These are phyloP conservation scores for Dasyornis broadbenti DNA, from an alignment of 2,113 vertebrate species.

Conservation along the genomic window DNA sequence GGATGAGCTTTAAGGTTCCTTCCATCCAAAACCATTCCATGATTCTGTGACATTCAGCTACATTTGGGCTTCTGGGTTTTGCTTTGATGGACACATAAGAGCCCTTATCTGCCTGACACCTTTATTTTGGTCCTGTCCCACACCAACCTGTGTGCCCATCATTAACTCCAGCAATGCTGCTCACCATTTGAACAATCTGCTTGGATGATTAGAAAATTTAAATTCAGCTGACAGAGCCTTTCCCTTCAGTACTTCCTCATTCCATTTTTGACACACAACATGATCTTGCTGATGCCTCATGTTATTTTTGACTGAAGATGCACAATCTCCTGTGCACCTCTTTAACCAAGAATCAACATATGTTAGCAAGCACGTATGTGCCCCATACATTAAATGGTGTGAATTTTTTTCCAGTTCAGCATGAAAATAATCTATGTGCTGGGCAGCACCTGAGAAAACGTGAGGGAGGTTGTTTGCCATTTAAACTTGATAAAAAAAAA, in stretches of 20 bases:
- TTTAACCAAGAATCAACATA: background rate
- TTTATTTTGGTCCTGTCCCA: background rate
- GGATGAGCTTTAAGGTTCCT: rapidly evolving
- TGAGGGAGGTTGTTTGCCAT: background rate
- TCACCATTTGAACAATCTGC: background rate
- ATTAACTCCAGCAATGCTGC: background rate
- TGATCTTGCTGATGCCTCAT: background rate
- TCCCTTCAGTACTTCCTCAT: background rate
- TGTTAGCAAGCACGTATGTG: background rate
- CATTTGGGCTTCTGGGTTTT: background rate
- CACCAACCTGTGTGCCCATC: background rate
- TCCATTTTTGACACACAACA: background rate
- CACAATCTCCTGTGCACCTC: background rate
- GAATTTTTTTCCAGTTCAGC: background rate
- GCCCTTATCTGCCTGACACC: background rate
- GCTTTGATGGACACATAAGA: background rate
- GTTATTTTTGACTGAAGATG: background rate
- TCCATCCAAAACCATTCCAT: background rate
- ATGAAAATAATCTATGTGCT: background rate
- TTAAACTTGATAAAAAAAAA: background rate
- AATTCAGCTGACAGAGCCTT: background rate
- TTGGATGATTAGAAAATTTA: background rate
- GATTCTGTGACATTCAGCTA: background rate
- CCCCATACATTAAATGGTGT: background rate
- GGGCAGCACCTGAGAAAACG: background rate